phyloP scores from a whole-genome alignment of 30 jellyfish, hydroid and myxozoan species.

The Pelagia noctiluca region DNA sequence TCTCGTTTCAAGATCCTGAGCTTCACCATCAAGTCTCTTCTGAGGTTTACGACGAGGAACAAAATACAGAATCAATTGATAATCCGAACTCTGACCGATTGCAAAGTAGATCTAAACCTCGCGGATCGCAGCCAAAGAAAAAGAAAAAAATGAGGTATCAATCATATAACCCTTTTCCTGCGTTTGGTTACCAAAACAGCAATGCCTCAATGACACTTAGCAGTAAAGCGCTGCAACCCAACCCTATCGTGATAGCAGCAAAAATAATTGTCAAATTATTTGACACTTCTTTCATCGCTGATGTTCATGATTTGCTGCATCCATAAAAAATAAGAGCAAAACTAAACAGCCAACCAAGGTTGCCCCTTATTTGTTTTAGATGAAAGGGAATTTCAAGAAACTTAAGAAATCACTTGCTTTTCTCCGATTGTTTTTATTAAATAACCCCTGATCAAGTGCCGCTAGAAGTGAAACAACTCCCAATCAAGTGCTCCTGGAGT shows the following conservation, averaged over 20 bases:
- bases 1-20: constrained; percentile 13
- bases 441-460: too few relatives aligned
- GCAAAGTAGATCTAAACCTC: constrained; percentile 34
- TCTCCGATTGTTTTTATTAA: too few relatives aligned
- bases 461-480: too few relatives aligned
- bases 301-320: too few relatives aligned
- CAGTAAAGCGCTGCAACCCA: not conserved
- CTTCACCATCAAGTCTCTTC: constrained; percentile 3
- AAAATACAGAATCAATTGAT: constrained; percentile 26
- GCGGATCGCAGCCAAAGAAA: constrained; percentile 58
- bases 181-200: not conserved
- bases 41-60: constrained; percentile 63
- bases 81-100: constrained; percentile 58
- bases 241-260: not conserved
- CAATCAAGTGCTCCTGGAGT: too few relatives aligned
- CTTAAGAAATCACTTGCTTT: too few relatives aligned
- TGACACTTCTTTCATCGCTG: too few relatives aligned
- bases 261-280: not conserved
- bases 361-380: too few relatives aligned
- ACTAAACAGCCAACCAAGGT: too few relatives aligned
- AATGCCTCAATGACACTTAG: not conserved
- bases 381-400: too few relatives aligned
- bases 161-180: not conserved
- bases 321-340: too few relatives aligned
- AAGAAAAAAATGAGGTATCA: constrained; percentile 63